A percentile compares a stretch with the other conserved stretches of the same genome.
Conservation (phyloP, 2,888 invertebrate species). For the Drosophila fulvimacula region DNA sequence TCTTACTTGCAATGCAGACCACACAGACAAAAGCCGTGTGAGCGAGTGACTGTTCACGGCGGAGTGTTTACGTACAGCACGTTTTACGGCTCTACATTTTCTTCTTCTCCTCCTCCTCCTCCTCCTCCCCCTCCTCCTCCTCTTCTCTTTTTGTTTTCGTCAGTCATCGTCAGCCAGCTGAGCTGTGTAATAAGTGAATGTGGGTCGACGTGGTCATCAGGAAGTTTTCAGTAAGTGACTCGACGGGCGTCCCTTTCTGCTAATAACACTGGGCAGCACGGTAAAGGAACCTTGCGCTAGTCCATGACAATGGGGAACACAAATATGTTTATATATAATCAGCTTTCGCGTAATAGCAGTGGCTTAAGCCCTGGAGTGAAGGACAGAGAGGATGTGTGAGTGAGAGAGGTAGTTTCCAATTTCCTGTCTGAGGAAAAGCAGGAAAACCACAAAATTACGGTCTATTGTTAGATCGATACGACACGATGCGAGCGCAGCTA, state of each 20-base stretch:
- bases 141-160: constrained; percentile 3
- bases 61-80: constrained; percentile 63
- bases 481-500: too few species aligned
- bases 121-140: background rate
- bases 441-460: constrained; percentile 9
- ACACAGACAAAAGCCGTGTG: constrained; percentile 26
- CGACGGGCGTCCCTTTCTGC: constrained; percentile 23
- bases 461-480: constrained; percentile 50
- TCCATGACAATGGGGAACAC: background rate
- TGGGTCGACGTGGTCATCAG: constrained; percentile 54
- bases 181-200: constrained; percentile 52
- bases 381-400: background rate
- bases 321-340: constrained; percentile 19
- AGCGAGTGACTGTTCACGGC: constrained; percentile 9
- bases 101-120: background rate
- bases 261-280: constrained; percentile 35
- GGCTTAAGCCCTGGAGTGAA: background rate
- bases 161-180: constrained; percentile 34
- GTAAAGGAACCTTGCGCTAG: background rate
- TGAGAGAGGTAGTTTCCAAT: background rate
- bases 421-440: constrained; percentile 6
- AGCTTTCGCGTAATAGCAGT: constrained; percentile 15
- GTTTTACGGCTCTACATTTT: constrained; percentile 48
- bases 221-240: constrained; percentile 58
- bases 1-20: constrained; percentile 59